Base-by-base conservation (phyloP, 2,797 vertebrate genomes). In the Synaphobranchus kaupii region DNA sequence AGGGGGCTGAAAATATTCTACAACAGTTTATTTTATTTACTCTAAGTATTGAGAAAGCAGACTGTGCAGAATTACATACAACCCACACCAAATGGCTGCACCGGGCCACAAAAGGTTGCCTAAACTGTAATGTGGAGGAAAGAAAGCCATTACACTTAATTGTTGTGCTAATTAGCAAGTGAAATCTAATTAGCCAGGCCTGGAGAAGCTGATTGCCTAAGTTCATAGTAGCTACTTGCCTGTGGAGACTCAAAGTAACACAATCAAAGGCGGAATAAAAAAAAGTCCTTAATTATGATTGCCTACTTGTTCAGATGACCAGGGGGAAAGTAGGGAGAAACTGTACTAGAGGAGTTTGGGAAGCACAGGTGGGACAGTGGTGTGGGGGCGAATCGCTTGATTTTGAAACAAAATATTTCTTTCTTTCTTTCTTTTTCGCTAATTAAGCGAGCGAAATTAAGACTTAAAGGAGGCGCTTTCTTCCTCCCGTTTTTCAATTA, bases 371-470 rank as follows among this genome's bases (percentile, higher is more conserved):
- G 76, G 44, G 76, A 17, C 22, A 12, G 76, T 17, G n/a, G 39
- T 9, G 44, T 4, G 34, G 39, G 76, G 44, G 22, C 7, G 22
- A 80, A 48, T 48, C 20, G 22, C 39, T 48, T 4, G 34, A 76
- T 44, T 80, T 48, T n/a, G n/a, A n/a, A n/a, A 4, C 6, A 12
- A 56, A 15, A 15, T 56, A 56, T 56, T 39, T 39, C 12, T 73
- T n/a, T 48, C 9, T 22, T 47, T 25, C 9, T 50, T 80, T 48
- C 15, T 39, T 25, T 48, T 80, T 48, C n/a, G 22, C 44, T 48
- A 80, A 80, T 80, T 20, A 80, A 80, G 47, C n/a, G 47, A 80
- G 39, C 20, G 76, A 80, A 44, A 80, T 80, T 80, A 80, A 80
- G 9, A 13, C 39, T 80, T 80, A 47, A 80, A 39, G 48, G 44